These are phyloP conservation scores for Melanargia galathea DNA, from an alignment of 2,888 invertebrate species.

Conservation along the genomic window DNA sequence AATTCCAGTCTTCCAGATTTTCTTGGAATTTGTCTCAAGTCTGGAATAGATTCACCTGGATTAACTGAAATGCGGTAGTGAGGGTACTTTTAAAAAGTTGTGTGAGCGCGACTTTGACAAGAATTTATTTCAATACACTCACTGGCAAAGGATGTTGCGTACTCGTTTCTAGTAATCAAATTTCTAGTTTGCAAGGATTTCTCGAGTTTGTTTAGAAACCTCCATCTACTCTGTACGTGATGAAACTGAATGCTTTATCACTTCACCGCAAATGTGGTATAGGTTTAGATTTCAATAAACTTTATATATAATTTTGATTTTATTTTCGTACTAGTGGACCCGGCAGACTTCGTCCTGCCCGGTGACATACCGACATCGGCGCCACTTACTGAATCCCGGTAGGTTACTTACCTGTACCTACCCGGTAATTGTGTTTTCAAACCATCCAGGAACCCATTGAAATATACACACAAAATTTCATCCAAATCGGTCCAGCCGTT, in stretches of 20 bases:
- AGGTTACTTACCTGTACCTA: too few species aligned
- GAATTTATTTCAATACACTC: conserved; percentile 17
- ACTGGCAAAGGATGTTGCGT: neutral
- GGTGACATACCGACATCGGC: too few species aligned
- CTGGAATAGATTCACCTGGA: neutral
- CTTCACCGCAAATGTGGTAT: neutral
- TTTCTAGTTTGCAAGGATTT: conserved; percentile 3
- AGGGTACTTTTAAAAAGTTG: conserved; percentile 7
- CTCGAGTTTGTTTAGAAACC: neutral
- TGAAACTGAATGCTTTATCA: neutral
- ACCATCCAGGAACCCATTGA: too few species aligned
- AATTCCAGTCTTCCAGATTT: neutral
- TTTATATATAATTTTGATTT: too few species aligned
- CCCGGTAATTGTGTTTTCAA: too few species aligned
- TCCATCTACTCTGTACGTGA: neutral
- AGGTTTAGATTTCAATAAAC: neutral
- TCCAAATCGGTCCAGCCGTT: too few species aligned
- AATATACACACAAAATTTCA: too few species aligned
- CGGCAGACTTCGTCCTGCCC: too few species aligned
- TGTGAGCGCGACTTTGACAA: conserved; percentile 7
- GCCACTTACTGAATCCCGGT: too few species aligned
- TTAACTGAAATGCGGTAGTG: conserved; percentile 1
- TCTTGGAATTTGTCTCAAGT: neutral
- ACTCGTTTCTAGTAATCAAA: conserved; percentile 2
- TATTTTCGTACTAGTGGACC: too few species aligned